Base-by-base conservation (phyloP, 2,113 vertebrate species). In the Morone chrysops region DNA sequence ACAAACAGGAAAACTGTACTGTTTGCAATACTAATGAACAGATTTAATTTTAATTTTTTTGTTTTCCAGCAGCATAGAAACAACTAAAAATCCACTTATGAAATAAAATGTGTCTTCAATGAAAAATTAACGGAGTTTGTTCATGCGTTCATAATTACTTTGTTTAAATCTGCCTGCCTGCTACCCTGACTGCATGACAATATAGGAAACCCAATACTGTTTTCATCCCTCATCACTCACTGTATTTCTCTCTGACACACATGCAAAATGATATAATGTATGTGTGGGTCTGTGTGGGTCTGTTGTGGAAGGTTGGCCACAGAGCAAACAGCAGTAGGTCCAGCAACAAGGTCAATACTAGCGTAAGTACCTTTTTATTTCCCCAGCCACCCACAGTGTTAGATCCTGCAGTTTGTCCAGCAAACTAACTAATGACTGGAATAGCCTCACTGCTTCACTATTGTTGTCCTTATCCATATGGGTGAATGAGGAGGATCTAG, bases 331-430 rank as follows among this genome's bases (percentile, higher is more conserved):
- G 85, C 80, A 84, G 89, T 86, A 72, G 82, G 88, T 92, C 87
- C 89, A 90, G 83, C 89, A 88, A 89, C 90, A 91, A 89, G 92
- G 92, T 95, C 94, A 94, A 95, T 93, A 94, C 92, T 65, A 88
- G 82, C 78, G 53, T 90, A 93, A 94, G 92, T 91, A 92, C 93
- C 91, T 92, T 92, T 93, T 93, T 92, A 95, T 95, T 95, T 95
- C 93, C 94, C 94, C 66, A 89, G 92, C 82, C 89, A 86, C 93
- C 90, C 75, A 83, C 85, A 78, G 81, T 60, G 84, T 92, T 80
- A 88, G 92, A 93, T 90, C 89, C 86, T 78, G 74, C 91, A 89
- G 93, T 94, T 94, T 94, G 92, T 92, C 88, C 90, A 87, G 93
- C 86, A 94, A 94, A 95, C 91, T 80, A 87, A 90, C 92, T 90